These are phyloP conservation scores for Leptinotarsa lineolata DNA, from an alignment of 1,140 invertebrate genomes.

Conservation along the genomic window DNA sequence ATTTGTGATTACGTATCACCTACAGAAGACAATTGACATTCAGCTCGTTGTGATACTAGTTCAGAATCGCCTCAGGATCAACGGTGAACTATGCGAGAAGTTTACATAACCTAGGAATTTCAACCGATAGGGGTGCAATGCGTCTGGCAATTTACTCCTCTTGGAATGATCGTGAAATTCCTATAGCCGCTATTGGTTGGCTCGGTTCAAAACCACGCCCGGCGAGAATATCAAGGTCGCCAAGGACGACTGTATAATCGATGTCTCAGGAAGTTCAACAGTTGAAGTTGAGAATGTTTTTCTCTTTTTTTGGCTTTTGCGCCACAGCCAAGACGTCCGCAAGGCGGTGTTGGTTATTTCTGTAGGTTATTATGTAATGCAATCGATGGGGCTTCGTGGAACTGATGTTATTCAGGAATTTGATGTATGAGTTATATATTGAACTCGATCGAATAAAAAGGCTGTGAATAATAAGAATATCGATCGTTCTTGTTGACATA, in stretches of 20 bases:
- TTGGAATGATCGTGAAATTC: conserved; percentile 4
- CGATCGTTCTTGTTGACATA: too few species aligned
- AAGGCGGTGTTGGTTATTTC: neutral
- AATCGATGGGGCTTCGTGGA: conserved; percentile 7
- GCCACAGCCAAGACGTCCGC: neutral
- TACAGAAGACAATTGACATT: neutral
- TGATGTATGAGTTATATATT: too few species aligned
- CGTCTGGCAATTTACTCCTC: conserved; percentile 29
- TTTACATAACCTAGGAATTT: conserved; percentile 31
- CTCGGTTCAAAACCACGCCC: conserved; percentile 2
- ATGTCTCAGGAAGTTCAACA: conserved; percentile 30
- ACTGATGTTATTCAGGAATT: too few species aligned
- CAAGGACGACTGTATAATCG: conserved; percentile 21
- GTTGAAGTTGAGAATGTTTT: conserved; percentile 8
- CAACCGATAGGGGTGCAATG: conserved; percentile 25
- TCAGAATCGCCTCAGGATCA: neutral
- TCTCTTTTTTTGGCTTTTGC: neutral
- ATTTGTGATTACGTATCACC: neutral
- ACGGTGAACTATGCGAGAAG: neutral
- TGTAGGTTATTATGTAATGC: neutral
- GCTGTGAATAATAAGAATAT: too few species aligned
- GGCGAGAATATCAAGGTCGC: conserved; percentile 12
- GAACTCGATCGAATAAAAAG: too few species aligned
- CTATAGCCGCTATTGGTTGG: conserved; percentile 19
- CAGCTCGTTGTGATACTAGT: neutral